phyloP scores from a whole-genome alignment of 23 tunicate genomes.

The Diplosoma virens region DNA sequence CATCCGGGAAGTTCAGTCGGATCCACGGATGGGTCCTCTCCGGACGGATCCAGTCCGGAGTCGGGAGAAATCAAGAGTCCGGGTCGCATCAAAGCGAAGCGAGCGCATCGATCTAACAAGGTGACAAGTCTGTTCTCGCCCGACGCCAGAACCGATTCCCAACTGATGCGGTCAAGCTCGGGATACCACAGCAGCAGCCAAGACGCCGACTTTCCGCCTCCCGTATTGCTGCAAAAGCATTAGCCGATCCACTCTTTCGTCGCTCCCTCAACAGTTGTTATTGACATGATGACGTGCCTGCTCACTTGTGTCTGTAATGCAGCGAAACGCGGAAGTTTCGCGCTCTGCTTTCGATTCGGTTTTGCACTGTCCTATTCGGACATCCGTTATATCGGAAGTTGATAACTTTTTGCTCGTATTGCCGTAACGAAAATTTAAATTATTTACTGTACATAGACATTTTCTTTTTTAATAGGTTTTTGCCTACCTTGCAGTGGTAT shows the following conservation, averaged over 20 bases:
- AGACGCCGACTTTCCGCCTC: slow-evolving; percentile 37
- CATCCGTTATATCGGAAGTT: background rate
- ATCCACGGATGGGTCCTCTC: background rate
- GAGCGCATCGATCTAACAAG: background rate
- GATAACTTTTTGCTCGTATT: background rate
- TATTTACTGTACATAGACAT: slow-evolving; percentile 13
- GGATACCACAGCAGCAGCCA: slow-evolving; percentile 44
- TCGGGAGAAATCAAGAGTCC: slow-evolving; percentile 50
- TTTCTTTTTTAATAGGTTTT: slow-evolving; percentile 24
- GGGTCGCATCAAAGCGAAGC: background rate
- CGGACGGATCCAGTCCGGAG: slow-evolving; percentile 43
- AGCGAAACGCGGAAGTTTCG: background rate
- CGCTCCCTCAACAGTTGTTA: too few relatives aligned
- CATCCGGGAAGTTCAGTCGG: background rate
- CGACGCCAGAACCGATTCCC: background rate
- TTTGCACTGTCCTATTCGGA: too few relatives aligned
- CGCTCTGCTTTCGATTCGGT: too few relatives aligned
- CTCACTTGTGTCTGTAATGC: too few relatives aligned
- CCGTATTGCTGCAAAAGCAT: slow-evolving; percentile 16
- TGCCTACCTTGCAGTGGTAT: slow-evolving; percentile 52
- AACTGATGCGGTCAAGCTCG: slow-evolving; percentile 22
- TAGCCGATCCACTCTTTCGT: background rate
- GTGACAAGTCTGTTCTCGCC: slow-evolving; percentile 51
- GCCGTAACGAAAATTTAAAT: background rate
- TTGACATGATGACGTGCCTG: too few relatives aligned